Base-by-base conservation (phyloP, 2,113 vertebrate genomes). In the Pelobates fuscus region DNA sequence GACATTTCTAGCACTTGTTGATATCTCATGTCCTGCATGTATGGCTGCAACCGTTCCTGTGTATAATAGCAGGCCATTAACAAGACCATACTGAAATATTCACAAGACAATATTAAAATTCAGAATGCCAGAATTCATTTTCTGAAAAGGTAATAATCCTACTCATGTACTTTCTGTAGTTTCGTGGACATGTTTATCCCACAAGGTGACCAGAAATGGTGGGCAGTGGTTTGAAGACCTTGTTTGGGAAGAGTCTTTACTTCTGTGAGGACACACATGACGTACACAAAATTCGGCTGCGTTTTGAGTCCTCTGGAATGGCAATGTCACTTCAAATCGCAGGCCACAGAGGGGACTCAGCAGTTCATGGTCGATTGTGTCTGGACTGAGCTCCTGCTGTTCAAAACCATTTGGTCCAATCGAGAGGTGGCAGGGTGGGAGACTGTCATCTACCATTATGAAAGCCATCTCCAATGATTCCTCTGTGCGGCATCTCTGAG, bases 181-280 rank as follows among this genome's bases (percentile, higher is more conserved):
- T 26, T 58, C 46, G 5, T 26, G 29, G 6, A 71, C 63, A 12
- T 55, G 26, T 3, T 37, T 64, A 18, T 25, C 66, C 78, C 81
- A 80, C 4, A 78, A 44, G 2, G 78, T 80, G 11, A 77, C 69
- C 25, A 80, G 27, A 29, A 80, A 80, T 0, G 71, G 78, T 0
- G 78, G 78, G 29, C 78, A 82, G 1, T 2, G 71, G 44, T 23
- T 24, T 12, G 62, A 29, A 1, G 20, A 25, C 44, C 5, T 29
- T 15, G 37, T 8, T 4, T 27, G 23, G 6, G 61, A 18, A 41
- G 44, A 23, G 12, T 72, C 70, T n/a, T 25, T 49, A 2, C 2
- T 18, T 14, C 14, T n/a, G 10, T 37, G 15, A 57, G 71, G 49
- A 11, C 71, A 74, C 14, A 70, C 20, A 0, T 58, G 67, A 27